These are phyloP conservation scores for Crambe crambe DNA, from an alignment of 37 sponge, comb jelly and placozoan genomes.

Conservation along the genomic window DNA sequence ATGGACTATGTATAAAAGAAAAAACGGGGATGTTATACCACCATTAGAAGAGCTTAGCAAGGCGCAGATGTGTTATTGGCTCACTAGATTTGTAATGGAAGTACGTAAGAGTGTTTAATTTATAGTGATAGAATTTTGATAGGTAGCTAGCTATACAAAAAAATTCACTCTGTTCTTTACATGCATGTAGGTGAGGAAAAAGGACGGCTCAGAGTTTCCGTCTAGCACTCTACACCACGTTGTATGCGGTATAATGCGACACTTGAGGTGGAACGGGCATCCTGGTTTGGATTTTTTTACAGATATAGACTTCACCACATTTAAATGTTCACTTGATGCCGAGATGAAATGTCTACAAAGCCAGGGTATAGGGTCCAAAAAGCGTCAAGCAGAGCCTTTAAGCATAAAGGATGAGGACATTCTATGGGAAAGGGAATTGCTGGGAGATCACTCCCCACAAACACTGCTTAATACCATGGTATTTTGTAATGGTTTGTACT, in stretches of 20 bases:
- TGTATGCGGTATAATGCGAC: neutral
- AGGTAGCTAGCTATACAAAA: no score
- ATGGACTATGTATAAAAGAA: no score
- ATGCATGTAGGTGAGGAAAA: no score
- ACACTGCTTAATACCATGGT: slow-evolving; percentile 31
- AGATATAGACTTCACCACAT: neutral
- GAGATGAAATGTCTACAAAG: neutral
- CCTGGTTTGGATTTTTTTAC: neutral
- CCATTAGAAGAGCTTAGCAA: no score
- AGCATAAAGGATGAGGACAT: neutral
- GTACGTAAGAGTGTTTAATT: no score
- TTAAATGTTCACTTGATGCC: neutral
- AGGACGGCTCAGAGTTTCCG: no score
- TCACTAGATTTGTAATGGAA: no score
- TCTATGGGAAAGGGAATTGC: slow-evolving; percentile 24
- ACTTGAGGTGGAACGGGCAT: neutral
- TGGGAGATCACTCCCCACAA: slow-evolving; percentile 10
- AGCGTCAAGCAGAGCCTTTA: neutral
- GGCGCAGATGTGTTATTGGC: no score
- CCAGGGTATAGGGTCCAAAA: neutral
- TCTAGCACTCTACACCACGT: no score
- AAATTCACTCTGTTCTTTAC: no score
- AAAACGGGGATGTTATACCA: no score
- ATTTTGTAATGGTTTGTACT: slow-evolving; percentile 19
- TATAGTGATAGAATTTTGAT: no score